phyloP scores from a whole-genome alignment of 2,888 invertebrate genomes.

The Polymixis lichenea region DNA sequence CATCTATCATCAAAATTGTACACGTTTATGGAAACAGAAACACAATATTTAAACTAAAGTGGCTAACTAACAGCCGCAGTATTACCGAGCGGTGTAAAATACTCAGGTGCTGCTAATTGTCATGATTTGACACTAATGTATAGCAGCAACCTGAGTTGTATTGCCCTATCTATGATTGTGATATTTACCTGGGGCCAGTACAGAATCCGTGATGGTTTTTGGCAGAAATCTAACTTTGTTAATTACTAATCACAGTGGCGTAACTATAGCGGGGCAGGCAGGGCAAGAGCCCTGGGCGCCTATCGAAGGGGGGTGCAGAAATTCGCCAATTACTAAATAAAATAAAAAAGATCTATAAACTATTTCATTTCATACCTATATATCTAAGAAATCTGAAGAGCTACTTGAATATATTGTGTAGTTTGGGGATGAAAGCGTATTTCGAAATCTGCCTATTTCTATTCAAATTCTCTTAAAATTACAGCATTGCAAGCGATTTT shows the following conservation, averaged over 20 bases:
- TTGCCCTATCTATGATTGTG: conserved; percentile 21
- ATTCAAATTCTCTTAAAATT: too few relatives aligned
- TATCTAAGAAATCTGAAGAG: too few relatives aligned
- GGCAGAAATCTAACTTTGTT: not conserved
- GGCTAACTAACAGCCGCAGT: not conserved
- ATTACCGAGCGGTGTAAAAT: conserved; percentile 32
- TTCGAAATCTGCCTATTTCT: too few relatives aligned
- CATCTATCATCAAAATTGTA: not conserved
- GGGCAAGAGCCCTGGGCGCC: too few relatives aligned
- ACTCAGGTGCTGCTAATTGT: conserved; percentile 57
- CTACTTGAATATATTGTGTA: too few relatives aligned
- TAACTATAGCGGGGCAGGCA: too few relatives aligned
- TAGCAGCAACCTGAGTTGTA: not conserved
- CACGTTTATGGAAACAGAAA: conserved; percentile 7
- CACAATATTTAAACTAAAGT: conserved; percentile 25
- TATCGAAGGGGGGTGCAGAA: too few relatives aligned
- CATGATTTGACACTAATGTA: conserved; percentile 48
- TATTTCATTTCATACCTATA: too few relatives aligned
- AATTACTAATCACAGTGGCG: not conserved
- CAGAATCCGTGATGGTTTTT: not conserved
- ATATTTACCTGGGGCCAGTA: not conserved
- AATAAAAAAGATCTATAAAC: too few relatives aligned
- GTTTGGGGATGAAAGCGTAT: too few relatives aligned
- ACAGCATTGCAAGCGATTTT: too few relatives aligned
- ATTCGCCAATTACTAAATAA: too few relatives aligned